Percentiles rank a stretch among this genome's conserved stretches.
These are phyloP conservation scores for Myotis davidii DNA, from an alignment of 2,113 vertebrate genomes.

Conservation along the genomic window DNA sequence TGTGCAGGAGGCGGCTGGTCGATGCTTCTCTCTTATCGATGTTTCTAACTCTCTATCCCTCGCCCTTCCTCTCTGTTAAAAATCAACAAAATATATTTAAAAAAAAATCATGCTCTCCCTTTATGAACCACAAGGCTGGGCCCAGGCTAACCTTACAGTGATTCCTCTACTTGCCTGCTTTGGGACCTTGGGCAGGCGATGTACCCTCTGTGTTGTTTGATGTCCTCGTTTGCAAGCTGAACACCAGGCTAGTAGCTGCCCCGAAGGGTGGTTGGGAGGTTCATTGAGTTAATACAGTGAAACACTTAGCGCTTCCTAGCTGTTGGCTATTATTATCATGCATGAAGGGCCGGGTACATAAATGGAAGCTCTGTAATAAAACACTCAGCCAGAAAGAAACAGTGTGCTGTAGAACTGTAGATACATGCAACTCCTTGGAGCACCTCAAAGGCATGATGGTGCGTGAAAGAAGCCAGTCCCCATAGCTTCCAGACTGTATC, in stretches of 20 bases:
- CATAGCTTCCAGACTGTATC: not conserved
- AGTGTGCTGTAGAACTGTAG: not conserved
- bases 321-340: not conserved
- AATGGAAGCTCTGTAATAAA: not conserved
- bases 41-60: no score
- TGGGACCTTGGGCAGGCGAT: not conserved
- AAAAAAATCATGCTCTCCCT: not conserved
- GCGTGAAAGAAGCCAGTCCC: not conserved
- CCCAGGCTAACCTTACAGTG: no score
- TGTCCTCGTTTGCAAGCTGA: not conserved
- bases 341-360: rapidly evolving
- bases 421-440: not conserved
- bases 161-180: not conserved
- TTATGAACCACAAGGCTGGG: not conserved
- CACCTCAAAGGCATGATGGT: not conserved
- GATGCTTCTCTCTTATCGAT: no score
- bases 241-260: rapidly evolving
- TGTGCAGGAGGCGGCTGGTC: no score
- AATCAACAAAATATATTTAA: no score
- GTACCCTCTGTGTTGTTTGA: not conserved
- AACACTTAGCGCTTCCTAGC: not conserved
- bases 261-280: not conserved
- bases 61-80: no score
- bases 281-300: no score
- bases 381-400: not conserved